Evolutionary conservation across 1,140 invertebrate genomes (phyloP), one percentile per base, ranked within the genome.

Genomic region (Megathymus violae): DNA sequence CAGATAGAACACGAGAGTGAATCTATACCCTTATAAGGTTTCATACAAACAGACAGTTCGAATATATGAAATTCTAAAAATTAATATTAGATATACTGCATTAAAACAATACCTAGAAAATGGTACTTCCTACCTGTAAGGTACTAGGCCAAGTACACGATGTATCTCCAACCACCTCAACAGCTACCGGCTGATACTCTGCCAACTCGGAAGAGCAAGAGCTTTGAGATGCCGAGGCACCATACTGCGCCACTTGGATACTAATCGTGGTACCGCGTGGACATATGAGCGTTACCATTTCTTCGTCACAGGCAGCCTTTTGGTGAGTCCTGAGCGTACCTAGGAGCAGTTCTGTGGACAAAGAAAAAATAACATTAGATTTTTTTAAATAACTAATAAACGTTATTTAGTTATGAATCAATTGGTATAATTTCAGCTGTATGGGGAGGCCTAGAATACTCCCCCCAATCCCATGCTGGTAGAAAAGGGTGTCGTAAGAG

Each of bases 251-350:
- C 67, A 97, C 92, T 78, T 97, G 95, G 59, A 98, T 96, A 61
- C 95, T 95, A 71, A 98, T 97, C 61, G 95, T 95, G 1, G 97
- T 98, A 27, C 96, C 96, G 3, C 94, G 89, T 9, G 97, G 97
- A 91, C 97, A 98, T 64, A 94, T 94, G 38, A 98, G 93, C 14
- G 94, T 94, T 83, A 98, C 94, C 75, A 94, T 93, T 75, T 98
- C 95, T 51, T 96, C 96, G 80, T 98, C 96, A 88, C 97, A 98
- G 1, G 95, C 95, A 3, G 95, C 96, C 71, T 95, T 94, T 84
- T 98, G 96, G 89, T 97, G 97, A 52, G 97, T 98, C 74, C 96
- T 93, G 64, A 98, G 92, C 10, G 97, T 98, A 34, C 96, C 96
- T 75, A 96, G 95, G 67, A 98, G 94, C 54, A 97, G 93, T 77